Percentiles rank a stretch among this genome's conserved stretches.
Conservation (phyloP, 2,113 vertebrate species). For the Notothenia coriiceps region DNA sequence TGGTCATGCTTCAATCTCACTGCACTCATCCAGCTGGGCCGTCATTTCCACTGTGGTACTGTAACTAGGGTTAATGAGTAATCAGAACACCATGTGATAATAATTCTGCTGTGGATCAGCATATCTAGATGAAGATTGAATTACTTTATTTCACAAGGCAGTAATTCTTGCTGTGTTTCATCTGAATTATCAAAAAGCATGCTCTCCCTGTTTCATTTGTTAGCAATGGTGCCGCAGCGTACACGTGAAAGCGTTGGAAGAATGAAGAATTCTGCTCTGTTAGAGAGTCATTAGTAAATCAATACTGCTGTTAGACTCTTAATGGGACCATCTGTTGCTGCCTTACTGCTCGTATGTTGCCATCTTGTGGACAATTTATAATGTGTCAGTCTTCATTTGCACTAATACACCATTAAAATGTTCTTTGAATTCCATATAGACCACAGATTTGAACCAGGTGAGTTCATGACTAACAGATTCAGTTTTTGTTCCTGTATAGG, state of each 20-base stretch:
- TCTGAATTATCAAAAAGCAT: neutral
- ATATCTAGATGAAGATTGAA: neutral
- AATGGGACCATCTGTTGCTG: slow-evolving; percentile 67
- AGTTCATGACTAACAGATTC: neutral
- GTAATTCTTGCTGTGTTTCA: neutral
- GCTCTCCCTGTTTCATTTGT: neutral
- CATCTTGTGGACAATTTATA: slow-evolving; percentile 73
- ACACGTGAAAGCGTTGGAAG: neutral
- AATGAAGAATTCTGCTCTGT: slow-evolving; percentile 5
- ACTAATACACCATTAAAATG: slow-evolving; percentile 4
- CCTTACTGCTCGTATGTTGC: slow-evolving; percentile 57
- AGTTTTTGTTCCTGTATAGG: neutral
- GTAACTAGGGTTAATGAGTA: slow-evolving; percentile 16
- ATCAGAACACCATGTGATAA: slow-evolving; percentile 8
- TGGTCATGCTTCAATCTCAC: neutral
- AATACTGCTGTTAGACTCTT: slow-evolving; percentile 28
- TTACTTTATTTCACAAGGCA: no score
- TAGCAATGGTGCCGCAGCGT: neutral
- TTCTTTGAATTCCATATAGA: neutral
- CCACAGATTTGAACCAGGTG: neutral
- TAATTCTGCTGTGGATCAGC: no score
- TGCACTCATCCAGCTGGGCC: slow-evolving; percentile 13
- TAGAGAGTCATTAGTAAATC: slow-evolving; percentile 39
- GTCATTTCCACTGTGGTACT: neutral
- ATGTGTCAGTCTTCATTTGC: slow-evolving; percentile 37